Percentiles rank a stretch among this genome's conserved stretches.
These are phyloP conservation scores for Cinara cedri DNA, from an alignment of 2,888 invertebrate genomes.

Conservation along the genomic window DNA sequence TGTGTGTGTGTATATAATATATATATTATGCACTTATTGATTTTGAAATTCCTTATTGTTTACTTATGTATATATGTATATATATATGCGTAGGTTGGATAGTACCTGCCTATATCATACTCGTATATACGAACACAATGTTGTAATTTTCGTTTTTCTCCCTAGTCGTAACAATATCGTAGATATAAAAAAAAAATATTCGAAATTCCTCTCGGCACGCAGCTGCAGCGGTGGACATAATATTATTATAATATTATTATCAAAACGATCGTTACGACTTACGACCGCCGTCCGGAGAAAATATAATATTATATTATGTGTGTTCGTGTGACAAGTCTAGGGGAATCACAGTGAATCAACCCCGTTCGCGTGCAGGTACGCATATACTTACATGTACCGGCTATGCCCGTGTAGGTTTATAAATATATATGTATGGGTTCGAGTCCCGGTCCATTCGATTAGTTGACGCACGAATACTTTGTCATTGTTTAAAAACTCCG, in stretches of 20 bases:
- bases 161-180: background rate
- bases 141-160: background rate
- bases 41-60: background rate
- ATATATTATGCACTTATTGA: too few relatives aligned
- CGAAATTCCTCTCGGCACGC: constrained; percentile 24
- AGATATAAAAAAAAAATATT: constrained; percentile 15
- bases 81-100: background rate
- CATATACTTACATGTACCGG: too few relatives aligned
- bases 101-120: background rate
- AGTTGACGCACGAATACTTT: constrained; percentile 51
- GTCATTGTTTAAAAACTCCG: constrained; percentile 56
- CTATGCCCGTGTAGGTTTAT: too few relatives aligned
- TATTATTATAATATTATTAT: too few relatives aligned
- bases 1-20: too few relatives aligned
- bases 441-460: constrained; percentile 39
- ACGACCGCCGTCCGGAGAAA: constrained; percentile 13
- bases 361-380: background rate
- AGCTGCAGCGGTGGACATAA: constrained; percentile 9
- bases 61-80: background rate
- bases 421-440: background rate
- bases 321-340: constrained; percentile 37
- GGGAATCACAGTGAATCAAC: constrained; percentile 22
- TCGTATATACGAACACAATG: background rate
- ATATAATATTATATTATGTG: too few relatives aligned
- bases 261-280: constrained; percentile 14